Evolutionary conservation across 2,888 invertebrate genomes (phyloP).

Genomic region (Operophtera brumata): DNA sequence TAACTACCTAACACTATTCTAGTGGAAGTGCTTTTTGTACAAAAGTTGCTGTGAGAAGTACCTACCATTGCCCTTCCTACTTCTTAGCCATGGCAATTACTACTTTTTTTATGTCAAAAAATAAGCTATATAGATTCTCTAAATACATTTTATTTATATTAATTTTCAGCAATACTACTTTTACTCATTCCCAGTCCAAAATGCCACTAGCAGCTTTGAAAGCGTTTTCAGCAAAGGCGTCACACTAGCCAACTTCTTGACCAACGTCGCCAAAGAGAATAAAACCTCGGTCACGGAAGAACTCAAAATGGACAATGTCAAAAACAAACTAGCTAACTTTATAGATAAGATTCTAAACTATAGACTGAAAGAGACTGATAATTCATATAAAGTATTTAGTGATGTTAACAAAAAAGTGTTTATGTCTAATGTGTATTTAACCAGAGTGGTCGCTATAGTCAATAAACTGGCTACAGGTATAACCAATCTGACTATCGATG

Average conservation of each 20-base stretch:
- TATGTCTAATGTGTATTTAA: constrained; percentile 53
- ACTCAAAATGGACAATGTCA: constrained; percentile 45
- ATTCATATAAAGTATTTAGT: constrained; percentile 52
- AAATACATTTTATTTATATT: background rate
- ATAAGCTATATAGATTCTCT: too few relatives aligned
- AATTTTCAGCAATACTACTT: constrained; percentile 65
- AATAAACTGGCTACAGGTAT: constrained; percentile 54
- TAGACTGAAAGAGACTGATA: constrained; percentile 49
- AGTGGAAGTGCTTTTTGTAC: too few relatives aligned
- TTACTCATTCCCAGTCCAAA: constrained; percentile 52
- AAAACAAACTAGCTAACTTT: constrained; percentile 49
- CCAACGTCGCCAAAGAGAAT: constrained; percentile 48
- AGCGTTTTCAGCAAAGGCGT: constrained; percentile 52
- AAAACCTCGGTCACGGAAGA: constrained; percentile 41
- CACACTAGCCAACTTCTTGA: constrained; percentile 45
- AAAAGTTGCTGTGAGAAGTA: too few relatives aligned
- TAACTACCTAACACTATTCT: constrained; percentile 20
- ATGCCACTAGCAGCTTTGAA: constrained; percentile 58
- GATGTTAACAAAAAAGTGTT: constrained; percentile 61
- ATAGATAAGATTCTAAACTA: constrained; percentile 55
- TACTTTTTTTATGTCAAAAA: too few relatives aligned
- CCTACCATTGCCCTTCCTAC: too few relatives aligned
- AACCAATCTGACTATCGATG: constrained; percentile 40
- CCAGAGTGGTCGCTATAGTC: constrained; percentile 55
- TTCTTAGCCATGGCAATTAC: too few relatives aligned